phyloP scores from a whole-genome alignment of 2,888 invertebrate species.

The Brenthis hecate region DNA sequence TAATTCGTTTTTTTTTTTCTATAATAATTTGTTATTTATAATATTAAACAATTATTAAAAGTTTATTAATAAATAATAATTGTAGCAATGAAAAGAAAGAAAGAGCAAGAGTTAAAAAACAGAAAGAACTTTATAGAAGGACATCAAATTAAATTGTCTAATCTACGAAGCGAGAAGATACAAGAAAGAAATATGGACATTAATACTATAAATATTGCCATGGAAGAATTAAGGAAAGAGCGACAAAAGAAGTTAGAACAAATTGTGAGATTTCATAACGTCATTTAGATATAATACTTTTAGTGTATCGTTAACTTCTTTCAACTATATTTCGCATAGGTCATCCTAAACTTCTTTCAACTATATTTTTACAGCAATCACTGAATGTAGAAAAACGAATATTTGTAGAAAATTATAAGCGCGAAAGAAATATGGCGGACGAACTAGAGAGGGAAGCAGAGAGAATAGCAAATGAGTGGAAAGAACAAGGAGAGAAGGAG shows the following conservation, averaged over 20 bases:
- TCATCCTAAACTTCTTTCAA: neutral
- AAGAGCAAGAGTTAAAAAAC: slow-evolving; percentile 63
- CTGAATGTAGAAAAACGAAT: slow-evolving; percentile 61
- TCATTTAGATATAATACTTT: neutral
- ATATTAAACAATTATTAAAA: too few relatives aligned
- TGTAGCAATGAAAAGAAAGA: slow-evolving; percentile 67
- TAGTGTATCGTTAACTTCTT: neutral
- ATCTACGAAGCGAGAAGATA: slow-evolving; percentile 54
- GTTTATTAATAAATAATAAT: slow-evolving; percentile 22
- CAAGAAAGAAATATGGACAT: slow-evolving; percentile 62
- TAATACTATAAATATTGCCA: slow-evolving; percentile 55
- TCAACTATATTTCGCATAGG: neutral
- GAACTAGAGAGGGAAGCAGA: slow-evolving; percentile 58
- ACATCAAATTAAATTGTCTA: slow-evolving; percentile 55
- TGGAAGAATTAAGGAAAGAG: slow-evolving; percentile 58
- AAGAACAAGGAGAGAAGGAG: slow-evolving; percentile 52
- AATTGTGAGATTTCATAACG: slow-evolving; percentile 50
- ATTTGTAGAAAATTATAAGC: slow-evolving; percentile 55
- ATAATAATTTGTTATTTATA: too few relatives aligned
- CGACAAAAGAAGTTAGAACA: slow-evolving; percentile 54
- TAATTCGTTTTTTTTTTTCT: too few relatives aligned
- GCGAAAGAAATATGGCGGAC: slow-evolving; percentile 53
- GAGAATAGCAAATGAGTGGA: slow-evolving; percentile 54
- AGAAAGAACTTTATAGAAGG: slow-evolving; percentile 68
- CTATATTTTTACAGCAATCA: slow-evolving; percentile 52